Evolutionary conservation across 2,797 vertebrate genomes (phyloP).

Genomic region (Eptatretus atami): DNA sequence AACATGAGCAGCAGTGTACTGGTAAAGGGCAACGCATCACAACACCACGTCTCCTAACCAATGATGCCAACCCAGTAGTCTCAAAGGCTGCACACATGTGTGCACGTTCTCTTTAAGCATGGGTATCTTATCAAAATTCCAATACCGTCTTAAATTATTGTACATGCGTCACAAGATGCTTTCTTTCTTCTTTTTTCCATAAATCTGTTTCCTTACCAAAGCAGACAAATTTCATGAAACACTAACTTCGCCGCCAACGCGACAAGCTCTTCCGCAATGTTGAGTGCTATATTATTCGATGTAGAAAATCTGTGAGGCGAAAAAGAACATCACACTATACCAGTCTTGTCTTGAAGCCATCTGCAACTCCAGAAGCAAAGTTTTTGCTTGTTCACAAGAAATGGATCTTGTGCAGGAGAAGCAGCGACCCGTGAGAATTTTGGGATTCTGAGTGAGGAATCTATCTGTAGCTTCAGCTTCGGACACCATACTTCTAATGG

Average conservation of each 20-base stretch:
- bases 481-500: no score
- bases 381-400: slow-evolving; percentile 89
- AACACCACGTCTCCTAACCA: no score
- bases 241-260: slow-evolving; percentile 91
- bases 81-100: no score
- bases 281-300: slow-evolving; percentile 87
- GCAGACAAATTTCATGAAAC: slow-evolving; percentile 99
- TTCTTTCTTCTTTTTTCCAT: slow-evolving; percentile 6
- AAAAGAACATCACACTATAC: slow-evolving; percentile 98
- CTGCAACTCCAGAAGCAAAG: slow-evolving; percentile 85
- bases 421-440: slow-evolving; percentile 48
- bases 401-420: slow-evolving; percentile 98
- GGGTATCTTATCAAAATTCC: no score
- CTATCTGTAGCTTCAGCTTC: no score
- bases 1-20: no score
- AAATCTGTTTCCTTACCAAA: slow-evolving; percentile 11
- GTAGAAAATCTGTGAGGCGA: slow-evolving; percentile 86
- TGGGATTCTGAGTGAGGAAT: no score
- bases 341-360: slow-evolving; percentile 95
- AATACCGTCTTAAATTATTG: slow-evolving; percentile 4
- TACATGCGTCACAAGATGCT: accelerated
- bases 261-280: slow-evolving; percentile 97
- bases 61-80: no score
- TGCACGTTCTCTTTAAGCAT: no score
- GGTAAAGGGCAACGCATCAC: no score